Percentiles rank a stretch among this genome's conserved stretches.
Conservation (phyloP, 2,113 vertebrate species). For the Etia nguti region DNA sequence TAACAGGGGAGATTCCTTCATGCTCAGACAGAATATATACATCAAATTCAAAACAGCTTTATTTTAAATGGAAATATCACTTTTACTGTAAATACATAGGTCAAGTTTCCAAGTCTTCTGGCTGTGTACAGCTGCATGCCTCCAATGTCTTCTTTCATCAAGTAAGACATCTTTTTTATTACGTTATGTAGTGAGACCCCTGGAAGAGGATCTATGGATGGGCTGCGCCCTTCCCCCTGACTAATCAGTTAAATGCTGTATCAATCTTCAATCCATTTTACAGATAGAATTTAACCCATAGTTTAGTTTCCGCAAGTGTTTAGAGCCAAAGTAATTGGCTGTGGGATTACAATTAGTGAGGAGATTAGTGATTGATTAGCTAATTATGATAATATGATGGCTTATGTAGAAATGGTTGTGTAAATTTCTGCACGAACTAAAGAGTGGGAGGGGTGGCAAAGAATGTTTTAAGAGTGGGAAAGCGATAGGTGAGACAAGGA, state of each 20-base stretch:
- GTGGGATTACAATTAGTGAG: conserved; percentile 35
- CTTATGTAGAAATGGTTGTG: background rate
- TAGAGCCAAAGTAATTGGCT: conserved; percentile 19
- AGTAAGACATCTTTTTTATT: background rate
- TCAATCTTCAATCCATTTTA: background rate
- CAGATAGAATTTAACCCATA: conserved; percentile 1
- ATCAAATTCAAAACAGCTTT: background rate
- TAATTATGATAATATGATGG: conserved; percentile 28
- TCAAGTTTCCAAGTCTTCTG: background rate
- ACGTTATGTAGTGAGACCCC: background rate
- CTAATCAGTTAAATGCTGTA: conserved; percentile 19
- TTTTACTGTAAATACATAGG: background rate
- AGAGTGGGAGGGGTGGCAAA: background rate
- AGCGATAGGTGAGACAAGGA: background rate
- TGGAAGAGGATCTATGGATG: background rate
- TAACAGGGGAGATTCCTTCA: background rate
- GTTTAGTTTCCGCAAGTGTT: background rate
- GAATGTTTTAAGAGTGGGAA: background rate
- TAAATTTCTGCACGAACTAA: background rate
- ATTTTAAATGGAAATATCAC: background rate
- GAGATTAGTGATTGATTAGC: conserved; percentile 46
- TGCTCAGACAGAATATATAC: background rate
- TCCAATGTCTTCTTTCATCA: background rate
- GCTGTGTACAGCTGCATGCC: background rate
- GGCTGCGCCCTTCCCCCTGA: background rate